These are phyloP conservation scores for Petrocephalus sullivani DNA, from an alignment of 2,797 vertebrate genomes.

Conservation along the genomic window DNA sequence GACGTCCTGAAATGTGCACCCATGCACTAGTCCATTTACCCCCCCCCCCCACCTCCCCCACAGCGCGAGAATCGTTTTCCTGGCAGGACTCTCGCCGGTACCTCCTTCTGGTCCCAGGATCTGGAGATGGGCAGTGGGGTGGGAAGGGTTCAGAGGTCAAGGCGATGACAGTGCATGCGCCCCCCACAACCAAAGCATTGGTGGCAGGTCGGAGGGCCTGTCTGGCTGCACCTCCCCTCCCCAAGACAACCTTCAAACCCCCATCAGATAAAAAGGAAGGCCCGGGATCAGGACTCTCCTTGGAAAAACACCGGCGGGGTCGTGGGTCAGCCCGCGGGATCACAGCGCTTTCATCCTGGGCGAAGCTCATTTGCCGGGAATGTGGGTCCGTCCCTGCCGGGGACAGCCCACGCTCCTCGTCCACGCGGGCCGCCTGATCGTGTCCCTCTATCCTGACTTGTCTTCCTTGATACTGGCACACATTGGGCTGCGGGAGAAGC, in stretches of 20 bases:
- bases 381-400: constrained; percentile 40
- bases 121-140: constrained; percentile 44
- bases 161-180: constrained; percentile 65
- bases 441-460: constrained; percentile 46
- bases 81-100: constrained; percentile 4
- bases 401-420: constrained; percentile 61
- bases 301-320: constrained; percentile 62
- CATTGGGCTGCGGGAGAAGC: constrained; percentile 60
- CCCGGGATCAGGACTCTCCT: constrained; percentile 54
- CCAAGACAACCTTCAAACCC: constrained; percentile 38
- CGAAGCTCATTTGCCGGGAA: constrained; percentile 44
- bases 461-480: constrained; percentile 50
- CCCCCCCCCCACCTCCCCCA: constrained; percentile 15
- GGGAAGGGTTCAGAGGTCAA: constrained; percentile 59
- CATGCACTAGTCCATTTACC: constrained; percentile 52
- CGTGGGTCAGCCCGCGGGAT: constrained; percentile 51
- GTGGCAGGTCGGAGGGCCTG: constrained; percentile 22
- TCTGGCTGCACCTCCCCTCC: constrained; percentile 41
- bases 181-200: constrained; percentile 63
- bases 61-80: background rate
- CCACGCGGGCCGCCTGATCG: constrained; percentile 59
- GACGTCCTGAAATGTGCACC: constrained; percentile 48
- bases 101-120: constrained; percentile 48
- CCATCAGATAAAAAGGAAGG: constrained; percentile 56
- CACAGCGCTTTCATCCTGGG: constrained; percentile 59